These are phyloP conservation scores for Grus americana DNA, from an alignment of 2,113 vertebrate genomes.

Conservation along the genomic window DNA sequence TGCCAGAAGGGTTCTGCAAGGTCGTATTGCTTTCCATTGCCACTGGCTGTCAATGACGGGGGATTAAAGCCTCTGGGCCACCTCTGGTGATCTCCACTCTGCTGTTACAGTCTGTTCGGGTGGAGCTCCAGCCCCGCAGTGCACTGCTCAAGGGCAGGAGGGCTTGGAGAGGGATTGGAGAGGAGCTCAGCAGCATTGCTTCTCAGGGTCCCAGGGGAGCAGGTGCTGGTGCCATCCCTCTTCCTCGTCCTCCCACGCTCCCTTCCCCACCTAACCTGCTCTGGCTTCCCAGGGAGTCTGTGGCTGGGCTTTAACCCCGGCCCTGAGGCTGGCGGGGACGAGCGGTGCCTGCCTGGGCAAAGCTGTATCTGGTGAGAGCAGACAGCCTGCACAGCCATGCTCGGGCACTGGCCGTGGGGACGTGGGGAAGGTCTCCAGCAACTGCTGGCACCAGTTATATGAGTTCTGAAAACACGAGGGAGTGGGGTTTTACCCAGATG, in stretches of 20 bases:
- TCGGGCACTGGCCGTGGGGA: accelerated
- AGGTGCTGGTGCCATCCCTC: background rate
- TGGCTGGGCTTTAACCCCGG: background rate
- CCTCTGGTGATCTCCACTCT: background rate
- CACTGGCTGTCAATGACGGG: background rate
- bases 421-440: background rate
- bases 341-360: background rate
- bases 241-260: background rate
- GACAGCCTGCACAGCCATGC: background rate
- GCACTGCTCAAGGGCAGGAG: background rate
- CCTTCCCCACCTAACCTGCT: background rate
- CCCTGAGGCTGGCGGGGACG: accelerated
- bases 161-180: background rate
- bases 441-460: background rate
- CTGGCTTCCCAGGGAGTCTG: background rate
- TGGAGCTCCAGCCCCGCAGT: background rate
- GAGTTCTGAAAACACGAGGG: accelerated
- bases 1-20: background rate
- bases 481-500: background rate
- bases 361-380: too few species aligned
- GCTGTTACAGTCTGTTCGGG: accelerated
- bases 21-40: background rate
- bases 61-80: background rate
- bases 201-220: background rate
- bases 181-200: background rate